Conservation (phyloP, 2,888 invertebrate genomes). For the Nemotelus nigrinus region DNA sequence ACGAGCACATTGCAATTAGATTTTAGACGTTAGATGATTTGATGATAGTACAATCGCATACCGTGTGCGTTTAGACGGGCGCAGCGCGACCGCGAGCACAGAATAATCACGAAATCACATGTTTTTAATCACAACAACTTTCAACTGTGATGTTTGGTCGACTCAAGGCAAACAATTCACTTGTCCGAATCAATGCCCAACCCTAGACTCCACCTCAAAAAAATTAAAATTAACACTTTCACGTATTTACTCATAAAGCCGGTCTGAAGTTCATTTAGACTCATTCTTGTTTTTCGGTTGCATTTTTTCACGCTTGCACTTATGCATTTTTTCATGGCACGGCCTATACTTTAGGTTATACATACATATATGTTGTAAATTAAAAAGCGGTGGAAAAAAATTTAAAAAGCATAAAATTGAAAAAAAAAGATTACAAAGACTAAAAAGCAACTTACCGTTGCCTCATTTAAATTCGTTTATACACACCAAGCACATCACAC, state of each 20-base stretch:
- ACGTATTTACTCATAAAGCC: constrained; percentile 44
- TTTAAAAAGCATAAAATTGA: constrained; percentile 30
- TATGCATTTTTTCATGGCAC: constrained; percentile 40
- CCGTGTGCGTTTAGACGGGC: constrained; percentile 19
- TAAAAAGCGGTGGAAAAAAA: constrained; percentile 26
- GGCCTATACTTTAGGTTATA: not conserved
- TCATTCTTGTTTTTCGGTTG: constrained; percentile 25
- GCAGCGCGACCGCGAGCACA: constrained; percentile 18
- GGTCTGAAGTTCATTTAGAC: constrained; percentile 30
- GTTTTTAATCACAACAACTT: constrained; percentile 29
- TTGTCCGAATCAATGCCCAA: constrained; percentile 2
- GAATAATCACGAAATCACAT: constrained; percentile 20
- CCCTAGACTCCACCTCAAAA: constrained; percentile 12
- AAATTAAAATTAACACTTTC: constrained; percentile 43
- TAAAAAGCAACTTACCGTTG: constrained; percentile 51
- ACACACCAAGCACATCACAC: constrained; percentile 54
- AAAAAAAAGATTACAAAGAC: constrained; percentile 43
- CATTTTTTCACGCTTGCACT: constrained; percentile 32
- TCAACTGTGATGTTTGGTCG: constrained; percentile 25
- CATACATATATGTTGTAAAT: constrained; percentile 27
- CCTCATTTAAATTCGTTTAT: constrained; percentile 52
- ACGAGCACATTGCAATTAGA: not conserved
- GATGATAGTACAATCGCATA: constrained; percentile 10
- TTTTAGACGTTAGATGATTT: constrained; percentile 23
- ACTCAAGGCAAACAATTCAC: constrained; percentile 4